phyloP scores from a whole-genome alignment of 2,888 invertebrate species.

The Tipula unca region DNA sequence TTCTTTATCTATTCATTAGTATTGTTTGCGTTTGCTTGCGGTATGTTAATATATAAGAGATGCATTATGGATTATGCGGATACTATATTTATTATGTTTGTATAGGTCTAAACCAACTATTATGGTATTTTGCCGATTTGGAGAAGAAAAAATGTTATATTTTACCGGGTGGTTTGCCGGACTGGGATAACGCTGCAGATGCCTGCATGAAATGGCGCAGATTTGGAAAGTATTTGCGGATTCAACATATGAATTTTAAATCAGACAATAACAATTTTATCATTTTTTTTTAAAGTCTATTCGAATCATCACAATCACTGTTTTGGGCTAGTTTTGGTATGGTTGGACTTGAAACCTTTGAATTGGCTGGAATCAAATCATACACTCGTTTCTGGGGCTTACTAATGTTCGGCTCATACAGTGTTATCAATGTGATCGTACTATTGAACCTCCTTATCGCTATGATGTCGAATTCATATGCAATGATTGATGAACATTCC shows the following conservation, averaged over 20 bases:
- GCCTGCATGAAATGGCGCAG: constrained; percentile 80
- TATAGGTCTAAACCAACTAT: constrained; percentile 70
- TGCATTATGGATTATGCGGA: background rate
- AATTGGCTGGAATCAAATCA: constrained; percentile 76
- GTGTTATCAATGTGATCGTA: constrained; percentile 90
- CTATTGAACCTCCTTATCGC: constrained; percentile 89
- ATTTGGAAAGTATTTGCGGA: constrained; percentile 79
- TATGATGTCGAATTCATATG: constrained; percentile 97
- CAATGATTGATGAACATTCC: constrained; percentile 85
- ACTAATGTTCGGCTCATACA: constrained; percentile 93
- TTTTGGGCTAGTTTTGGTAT: constrained; percentile 96
- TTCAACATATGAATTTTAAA: too few species aligned
- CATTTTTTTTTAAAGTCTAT: constrained; percentile 54
- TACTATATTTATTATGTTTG: background rate
- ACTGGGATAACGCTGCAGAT: constrained; percentile 67
- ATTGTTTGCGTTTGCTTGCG: constrained; percentile 87
- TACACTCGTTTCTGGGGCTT: constrained; percentile 93
- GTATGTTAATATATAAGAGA: too few species aligned
- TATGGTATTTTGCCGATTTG: constrained; percentile 90
- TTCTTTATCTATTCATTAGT: constrained; percentile 82
- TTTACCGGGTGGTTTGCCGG: constrained; percentile 58
- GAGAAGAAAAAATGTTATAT: constrained; percentile 69
- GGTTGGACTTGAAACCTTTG: constrained; percentile 80
- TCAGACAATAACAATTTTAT: background rate
- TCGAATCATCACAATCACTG: constrained; percentile 88